A percentile compares a stretch with the other conserved stretches of the same genome.
phyloP scores from a whole-genome alignment of 1,140 invertebrate genomes.

The Aricia agestis region DNA sequence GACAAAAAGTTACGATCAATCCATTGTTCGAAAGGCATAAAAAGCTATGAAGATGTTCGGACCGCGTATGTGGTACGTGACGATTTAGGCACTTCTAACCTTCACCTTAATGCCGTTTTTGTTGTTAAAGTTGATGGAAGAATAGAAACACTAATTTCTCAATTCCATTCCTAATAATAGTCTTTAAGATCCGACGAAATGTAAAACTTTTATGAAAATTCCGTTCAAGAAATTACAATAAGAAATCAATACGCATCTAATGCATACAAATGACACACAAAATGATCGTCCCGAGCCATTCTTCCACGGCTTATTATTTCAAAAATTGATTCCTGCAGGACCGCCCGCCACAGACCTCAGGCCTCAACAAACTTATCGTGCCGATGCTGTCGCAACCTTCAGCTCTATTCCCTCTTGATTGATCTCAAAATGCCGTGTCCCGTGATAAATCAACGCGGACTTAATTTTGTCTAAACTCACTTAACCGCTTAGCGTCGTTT shows the following conservation, averaged over 20 bases:
- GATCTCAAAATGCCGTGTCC: conserved; percentile 7
- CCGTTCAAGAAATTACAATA: neutral
- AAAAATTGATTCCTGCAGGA: conserved; percentile 14
- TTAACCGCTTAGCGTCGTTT: conserved; percentile 40
- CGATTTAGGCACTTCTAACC: neutral
- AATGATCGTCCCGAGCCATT: conserved; percentile 7
- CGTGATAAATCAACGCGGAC: neutral
- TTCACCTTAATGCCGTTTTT: conserved; percentile 1
- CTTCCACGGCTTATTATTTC: conserved; percentile 15
- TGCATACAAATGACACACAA: conserved; percentile 2
- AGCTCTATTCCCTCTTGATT: neutral
- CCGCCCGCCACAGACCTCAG: conserved; percentile 4
- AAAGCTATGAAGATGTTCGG: neutral
- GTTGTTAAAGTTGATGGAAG: neutral
- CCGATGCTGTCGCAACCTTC: neutral
- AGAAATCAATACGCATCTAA: neutral
- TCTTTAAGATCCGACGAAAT: neutral
- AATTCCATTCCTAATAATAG: neutral
- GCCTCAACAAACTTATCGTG: neutral
- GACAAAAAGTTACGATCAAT: conserved; percentile 6
- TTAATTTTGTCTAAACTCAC: conserved; percentile 31
- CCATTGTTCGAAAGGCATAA: conserved; percentile 6
- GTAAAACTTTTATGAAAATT: neutral
- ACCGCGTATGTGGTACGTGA: neutral
- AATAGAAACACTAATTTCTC: neutral